A percentile compares a stretch with the other conserved stretches of the same genome.
These are phyloP conservation scores for Marronus borbonicus DNA, from an alignment of 2,888 invertebrate species.

Conservation along the genomic window DNA sequence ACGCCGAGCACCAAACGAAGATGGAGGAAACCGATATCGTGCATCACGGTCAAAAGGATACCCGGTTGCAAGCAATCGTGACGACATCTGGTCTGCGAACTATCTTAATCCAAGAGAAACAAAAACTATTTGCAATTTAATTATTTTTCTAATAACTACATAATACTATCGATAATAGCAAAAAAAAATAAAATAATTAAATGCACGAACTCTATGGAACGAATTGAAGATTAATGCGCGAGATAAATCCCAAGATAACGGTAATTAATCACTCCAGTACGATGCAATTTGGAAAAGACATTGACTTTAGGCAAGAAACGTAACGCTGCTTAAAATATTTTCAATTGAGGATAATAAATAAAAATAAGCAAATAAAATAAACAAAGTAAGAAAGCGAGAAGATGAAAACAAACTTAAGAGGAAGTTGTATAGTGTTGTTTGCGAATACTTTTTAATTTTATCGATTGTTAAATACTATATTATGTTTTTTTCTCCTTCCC, in stretches of 20 bases:
- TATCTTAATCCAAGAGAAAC: conserved; percentile 28
- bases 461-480: conserved; percentile 59
- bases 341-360: too few relatives aligned
- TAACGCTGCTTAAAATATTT: too few relatives aligned
- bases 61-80: conserved; percentile 78
- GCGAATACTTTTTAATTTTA: conserved; percentile 61
- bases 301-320: not conserved
- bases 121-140: conserved; percentile 12
- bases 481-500: conserved; percentile 60
- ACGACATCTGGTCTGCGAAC: conserved; percentile 61
- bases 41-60: conserved; percentile 75
- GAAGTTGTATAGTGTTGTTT: conserved; percentile 62
- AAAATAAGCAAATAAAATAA: not conserved
- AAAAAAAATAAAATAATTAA: not conserved
- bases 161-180: not conserved
- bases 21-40: conserved; percentile 75
- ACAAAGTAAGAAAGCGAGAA: not conserved
- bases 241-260: not conserved
- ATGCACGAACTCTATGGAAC: not conserved
- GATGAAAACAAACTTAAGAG: not conserved
- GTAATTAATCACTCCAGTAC: not conserved
- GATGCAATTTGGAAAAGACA: not conserved
- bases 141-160: conserved; percentile 23
- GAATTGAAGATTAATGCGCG: not conserved
- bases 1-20: conserved; percentile 70